Percentiles rank a stretch among this genome's conserved stretches.
Conservation (phyloP, 2,797 vertebrate species). For the Basileuterus tristriatus region DNA sequence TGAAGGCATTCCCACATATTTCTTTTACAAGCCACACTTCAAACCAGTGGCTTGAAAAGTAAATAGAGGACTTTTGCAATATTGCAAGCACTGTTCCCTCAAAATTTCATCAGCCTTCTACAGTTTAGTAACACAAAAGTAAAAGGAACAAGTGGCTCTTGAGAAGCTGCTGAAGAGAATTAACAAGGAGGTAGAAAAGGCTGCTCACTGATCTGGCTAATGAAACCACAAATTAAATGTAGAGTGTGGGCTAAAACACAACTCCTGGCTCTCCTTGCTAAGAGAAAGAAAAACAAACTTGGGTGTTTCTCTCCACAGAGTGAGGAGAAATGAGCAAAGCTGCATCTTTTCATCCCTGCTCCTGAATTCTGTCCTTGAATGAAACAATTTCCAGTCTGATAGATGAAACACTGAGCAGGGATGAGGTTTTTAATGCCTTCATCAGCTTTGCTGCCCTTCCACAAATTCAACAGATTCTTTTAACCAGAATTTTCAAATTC, state of each 20-base stretch:
- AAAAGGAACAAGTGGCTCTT: background rate
- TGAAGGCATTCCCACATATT: background rate
- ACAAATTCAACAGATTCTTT: background rate
- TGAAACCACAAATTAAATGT: background rate
- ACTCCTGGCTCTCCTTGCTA: background rate
- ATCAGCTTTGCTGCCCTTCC: background rate
- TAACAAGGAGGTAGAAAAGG: background rate
- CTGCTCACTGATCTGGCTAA: background rate
- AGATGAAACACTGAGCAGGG: background rate
- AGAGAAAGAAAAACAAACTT: background rate
- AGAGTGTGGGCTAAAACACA: background rate
- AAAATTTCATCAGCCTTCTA: background rate
- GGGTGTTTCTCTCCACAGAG: background rate
- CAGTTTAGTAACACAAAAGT: background rate
- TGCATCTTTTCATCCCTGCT: background rate
- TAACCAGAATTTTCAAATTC: background rate
- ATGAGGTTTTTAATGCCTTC: accelerated
- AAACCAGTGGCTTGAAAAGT: background rate
- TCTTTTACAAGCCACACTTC: background rate
- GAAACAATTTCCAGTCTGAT: background rate
- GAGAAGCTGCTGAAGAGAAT: background rate
- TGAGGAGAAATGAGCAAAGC: background rate
- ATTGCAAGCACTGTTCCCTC: background rate
- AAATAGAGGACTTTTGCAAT: background rate
- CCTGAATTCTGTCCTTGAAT: background rate